Conservation (phyloP, 2,797 vertebrate species). For the Enteromius treurensis region DNA sequence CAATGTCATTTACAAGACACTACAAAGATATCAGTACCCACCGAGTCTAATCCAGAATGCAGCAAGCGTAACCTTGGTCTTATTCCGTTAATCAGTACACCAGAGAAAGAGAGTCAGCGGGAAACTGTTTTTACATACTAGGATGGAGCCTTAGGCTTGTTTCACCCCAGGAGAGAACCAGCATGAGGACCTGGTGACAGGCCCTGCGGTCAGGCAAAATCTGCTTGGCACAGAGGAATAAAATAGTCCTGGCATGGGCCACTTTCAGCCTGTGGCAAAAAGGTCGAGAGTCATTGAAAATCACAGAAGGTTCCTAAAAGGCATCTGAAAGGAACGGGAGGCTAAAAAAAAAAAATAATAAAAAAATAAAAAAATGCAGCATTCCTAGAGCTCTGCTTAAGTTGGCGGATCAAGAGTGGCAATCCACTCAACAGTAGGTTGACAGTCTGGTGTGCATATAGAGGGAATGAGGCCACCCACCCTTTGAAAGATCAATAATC, state of each 20-base stretch:
- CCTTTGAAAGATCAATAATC: background rate
- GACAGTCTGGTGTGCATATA: background rate
- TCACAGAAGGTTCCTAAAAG: slow-evolving; percentile 34
- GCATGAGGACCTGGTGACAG: slow-evolving; percentile 41
- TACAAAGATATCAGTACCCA: background rate
- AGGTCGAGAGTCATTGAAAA: slow-evolving; percentile 20
- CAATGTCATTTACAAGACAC: background rate
- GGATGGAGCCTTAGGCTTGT: slow-evolving; percentile 45
- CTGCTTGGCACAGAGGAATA: slow-evolving; percentile 29
- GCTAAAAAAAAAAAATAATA: background rate
- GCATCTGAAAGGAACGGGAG: slow-evolving; percentile 24
- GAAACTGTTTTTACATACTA: slow-evolving; percentile 8
- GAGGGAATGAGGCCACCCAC: background rate
- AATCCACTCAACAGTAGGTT: background rate
- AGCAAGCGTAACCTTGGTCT: slow-evolving; percentile 30
- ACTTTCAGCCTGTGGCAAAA: slow-evolving; percentile 45
- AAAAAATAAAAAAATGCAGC: background rate
- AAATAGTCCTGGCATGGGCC: slow-evolving; percentile 14
- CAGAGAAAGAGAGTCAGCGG: background rate
- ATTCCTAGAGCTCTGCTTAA: slow-evolving; percentile 5
- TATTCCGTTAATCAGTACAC: slow-evolving; percentile 13
- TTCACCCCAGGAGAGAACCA: slow-evolving; percentile 28
- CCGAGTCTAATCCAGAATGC: background rate
- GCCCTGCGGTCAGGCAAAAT: slow-evolving; percentile 36
- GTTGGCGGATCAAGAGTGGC: background rate